Evolutionary conservation across 2,797 vertebrate species (phyloP), one percentile per base, ranked within the genome.

Genomic region (Sarcophilus harrisii): DNA sequence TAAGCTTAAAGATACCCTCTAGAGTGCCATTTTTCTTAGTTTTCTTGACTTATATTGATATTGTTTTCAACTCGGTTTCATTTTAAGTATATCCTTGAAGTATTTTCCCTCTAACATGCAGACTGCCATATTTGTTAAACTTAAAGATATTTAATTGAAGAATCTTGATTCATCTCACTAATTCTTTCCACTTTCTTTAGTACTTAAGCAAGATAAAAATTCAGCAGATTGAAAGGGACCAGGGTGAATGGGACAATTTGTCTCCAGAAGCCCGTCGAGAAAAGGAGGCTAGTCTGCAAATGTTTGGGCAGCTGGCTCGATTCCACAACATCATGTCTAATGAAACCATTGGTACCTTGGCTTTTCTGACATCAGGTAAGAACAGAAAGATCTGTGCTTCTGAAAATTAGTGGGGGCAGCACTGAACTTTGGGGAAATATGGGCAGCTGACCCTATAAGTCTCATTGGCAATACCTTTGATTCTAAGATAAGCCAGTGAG

Each of bases 291-390:
- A 99, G 99, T 97, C 99, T 99, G 94, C 99, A 99, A 98, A 99
- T 99, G 99, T 99, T 99, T 91, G 99, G 99, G 92, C 99, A 99
- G 98, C 98, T 99, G 97, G 99, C 99, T 0, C 99, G 99, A 95
- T 99, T 99, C 98, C 99, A 99, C 98, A 99, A 99, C 98, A 99
- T 99, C 98, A 99, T 99, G 99, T 99, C 99, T 91, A 99, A 99
- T 0, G 99, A 99, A 98, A 99, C 99, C 93, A 99, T 99, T 2
- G 99, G 99, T 95, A 99, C 99, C 0, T 98, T 99, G 98, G 99
- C 99, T 97, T 99, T 99, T 98, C 99, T 99, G 94, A 99, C 99
- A 94, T 99, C 99, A 96, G 99, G 99, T 99, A 98, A 98, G 98
- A 57, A 91, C 10, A 62, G 29, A 0, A 21, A 57, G 32, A 12